Base-by-base conservation (phyloP, 2,888 invertebrate genomes). In the Disparrhopalites patrizii region DNA sequence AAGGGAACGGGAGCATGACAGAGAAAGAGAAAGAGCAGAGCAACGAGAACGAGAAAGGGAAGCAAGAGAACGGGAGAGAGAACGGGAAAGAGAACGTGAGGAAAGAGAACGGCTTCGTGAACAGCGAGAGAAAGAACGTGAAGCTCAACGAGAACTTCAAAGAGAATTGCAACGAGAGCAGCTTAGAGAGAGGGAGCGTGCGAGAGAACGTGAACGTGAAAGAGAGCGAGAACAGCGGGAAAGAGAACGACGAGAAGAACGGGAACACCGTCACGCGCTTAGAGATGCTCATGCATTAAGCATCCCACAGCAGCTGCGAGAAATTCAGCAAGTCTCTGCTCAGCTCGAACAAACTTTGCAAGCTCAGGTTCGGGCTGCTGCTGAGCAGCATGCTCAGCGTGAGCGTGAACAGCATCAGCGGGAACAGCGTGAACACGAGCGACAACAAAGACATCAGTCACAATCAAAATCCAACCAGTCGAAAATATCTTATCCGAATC, bases 401-500 rank as follows among this genome's bases (percentile, higher is more conserved):
- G 31, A 57, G 18, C 36, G 62, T 3, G 52, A 31, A 10, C 52
- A 57, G 15, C 40, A 58, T 2, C 58, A 47, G 31, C 27, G 47
- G 27, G 38, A 55, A 36, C 63, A 55, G 71, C 72, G 58, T 63
- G 73, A 62, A 64, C 72, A 40, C 62, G 69, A 31, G 67, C 70
- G 13, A 67, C 70, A 54, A 67, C 71, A 28, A 67, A 68, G 50
- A 43, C 64, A 70, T 69, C 20, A 73, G 65, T 66, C 62, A 66
- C n/a, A 67, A 56, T 47, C 58, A 50, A 27, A 52, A 52, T 50
- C 63, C 62, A 56, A 64, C 27, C 62, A 40, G 47, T 68, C 64
- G 55, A 67, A 60, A 57, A 68, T 70, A 8, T 75, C 76, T 58
- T 77, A 77, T 20, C 72, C 77, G 25, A 77, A 77, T 65, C 56